These are phyloP conservation scores for Cheilosia soror DNA, from an alignment of 2,888 invertebrate species.

Conservation along the genomic window DNA sequence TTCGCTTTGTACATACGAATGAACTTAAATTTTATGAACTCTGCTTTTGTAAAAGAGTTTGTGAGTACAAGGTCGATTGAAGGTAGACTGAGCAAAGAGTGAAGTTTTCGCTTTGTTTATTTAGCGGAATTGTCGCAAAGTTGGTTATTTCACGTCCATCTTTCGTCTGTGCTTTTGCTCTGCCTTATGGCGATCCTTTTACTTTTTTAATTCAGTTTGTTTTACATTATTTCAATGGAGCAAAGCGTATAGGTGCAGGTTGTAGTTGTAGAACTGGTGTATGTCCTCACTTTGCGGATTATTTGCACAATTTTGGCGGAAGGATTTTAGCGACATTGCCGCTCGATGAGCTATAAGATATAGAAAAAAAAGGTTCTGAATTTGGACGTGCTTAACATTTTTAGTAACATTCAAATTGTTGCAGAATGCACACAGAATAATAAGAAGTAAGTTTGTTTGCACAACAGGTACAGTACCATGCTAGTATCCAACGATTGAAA, in stretches of 20 bases:
- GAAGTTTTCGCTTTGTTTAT: constrained; percentile 35
- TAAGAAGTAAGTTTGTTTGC: too few species aligned
- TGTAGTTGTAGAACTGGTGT: constrained; percentile 9
- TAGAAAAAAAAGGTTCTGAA: background rate
- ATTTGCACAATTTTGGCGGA: background rate
- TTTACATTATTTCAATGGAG: constrained; percentile 39
- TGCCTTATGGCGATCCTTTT: constrained; percentile 27
- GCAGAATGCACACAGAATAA: too few species aligned
- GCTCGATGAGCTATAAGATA: background rate
- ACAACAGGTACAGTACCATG: too few species aligned
- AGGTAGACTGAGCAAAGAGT: constrained; percentile 8
- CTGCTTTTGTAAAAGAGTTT: constrained; percentile 36
- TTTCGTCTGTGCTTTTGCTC: background rate
- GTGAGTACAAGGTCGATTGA: constrained; percentile 34
- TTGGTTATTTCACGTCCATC: constrained; percentile 5
- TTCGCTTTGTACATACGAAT: constrained; percentile 19
- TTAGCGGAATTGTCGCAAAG: constrained; percentile 49
- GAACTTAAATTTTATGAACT: constrained; percentile 43
- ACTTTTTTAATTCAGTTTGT: constrained; percentile 65
- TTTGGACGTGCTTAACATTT: background rate
- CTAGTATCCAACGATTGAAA: too few species aligned
- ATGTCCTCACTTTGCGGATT: background rate
- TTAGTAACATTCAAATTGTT: too few species aligned
- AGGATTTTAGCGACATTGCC: constrained; percentile 1
- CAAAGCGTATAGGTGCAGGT: constrained; percentile 5